Base-by-base conservation (phyloP, 2,797 vertebrate genomes). In the Lagodon rhomboides region DNA sequence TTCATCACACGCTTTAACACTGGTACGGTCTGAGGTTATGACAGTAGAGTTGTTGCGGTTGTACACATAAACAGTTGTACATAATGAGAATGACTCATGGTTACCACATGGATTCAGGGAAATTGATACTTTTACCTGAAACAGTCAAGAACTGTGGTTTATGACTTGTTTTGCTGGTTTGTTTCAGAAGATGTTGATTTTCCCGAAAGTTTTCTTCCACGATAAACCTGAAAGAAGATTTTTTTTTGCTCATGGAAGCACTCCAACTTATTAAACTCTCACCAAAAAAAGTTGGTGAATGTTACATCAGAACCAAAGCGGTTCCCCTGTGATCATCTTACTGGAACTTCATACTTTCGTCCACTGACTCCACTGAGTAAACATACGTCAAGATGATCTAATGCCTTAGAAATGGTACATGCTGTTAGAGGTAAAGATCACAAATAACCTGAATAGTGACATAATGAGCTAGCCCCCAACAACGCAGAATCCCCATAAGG, bases 331-430 rank as follows among this genome's bases (percentile, higher is more conserved):
- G 47, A 75, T 81, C 59, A n/a, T 75, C 5, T 0, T 0, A 4
- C 74, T 54, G 66, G 44, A 43, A 30, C 41, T 51, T 66, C 62
- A 0, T 41, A 47, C 56, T 43, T 43, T 55, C 22, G 17, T 56
- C 12, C 3, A 7, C 68, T 1, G 1, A 47, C 67, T 75, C 69
- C 50, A 3, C 56, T 51, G 54, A 44, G 60, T 55, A 38, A 53
- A 73, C 34, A 17, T 38, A 20, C 3, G 0, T 8, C 16, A 25
- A 25, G 60, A 68, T 76, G 81, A 88, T 73, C 62, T 86, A 58
- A 85, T 56, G 46, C 15, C 59, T 77, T 34, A 10, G n/a, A 75
- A 66, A 68, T 70, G 59, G 12, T 60, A 27, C 51, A 59, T 25
- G 23, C 30, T 59, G 58, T 47, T 54, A 8, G 38, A 62, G 61